Evolutionary conservation across 2,797 vertebrate species (phyloP).

Genomic region (Pseudopleuronectes americanus): DNA sequence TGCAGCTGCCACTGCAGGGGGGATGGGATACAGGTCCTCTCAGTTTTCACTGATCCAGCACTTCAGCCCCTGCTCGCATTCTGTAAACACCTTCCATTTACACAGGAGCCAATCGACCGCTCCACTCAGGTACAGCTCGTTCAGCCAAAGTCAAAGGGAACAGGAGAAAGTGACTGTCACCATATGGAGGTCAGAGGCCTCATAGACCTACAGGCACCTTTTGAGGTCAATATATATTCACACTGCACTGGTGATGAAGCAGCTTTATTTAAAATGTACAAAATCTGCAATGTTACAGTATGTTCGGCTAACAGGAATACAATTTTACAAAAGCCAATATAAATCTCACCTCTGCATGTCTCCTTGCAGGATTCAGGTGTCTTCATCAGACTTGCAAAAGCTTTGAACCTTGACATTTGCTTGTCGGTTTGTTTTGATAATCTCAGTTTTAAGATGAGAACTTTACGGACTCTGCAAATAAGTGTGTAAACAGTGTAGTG

Average conservation of each 20-base stretch:
- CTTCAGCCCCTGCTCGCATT: constrained; percentile 54
- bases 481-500: not conserved
- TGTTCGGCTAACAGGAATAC: not conserved
- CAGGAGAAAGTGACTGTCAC: constrained; percentile 19
- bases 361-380: not conserved
- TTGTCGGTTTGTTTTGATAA: not conserved
- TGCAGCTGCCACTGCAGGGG: not conserved
- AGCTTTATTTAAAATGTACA: too few species aligned
- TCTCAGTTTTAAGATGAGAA: not conserved
- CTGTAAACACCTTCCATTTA: constrained; percentile 64
- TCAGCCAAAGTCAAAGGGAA: constrained; percentile 64
- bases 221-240: not conserved
- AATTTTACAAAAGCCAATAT: too few species aligned
- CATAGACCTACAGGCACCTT: too few species aligned
- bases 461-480: not conserved
- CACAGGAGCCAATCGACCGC: constrained; percentile 57
- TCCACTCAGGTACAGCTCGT: constrained; percentile 40
- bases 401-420: not conserved
- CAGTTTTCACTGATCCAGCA: constrained; percentile 80
- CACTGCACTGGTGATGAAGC: not conserved
- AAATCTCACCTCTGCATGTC: too few species aligned
- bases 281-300: too few species aligned
- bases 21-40: constrained; percentile 50
- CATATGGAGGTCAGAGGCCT: too few species aligned
- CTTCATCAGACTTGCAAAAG: not conserved